A percentile compares a stretch with the other conserved stretches of the same genome.
Evolutionary conservation across 30 jellyfish, hydroid and myxozoan genomes (phyloP).

Genomic region (Hydra vulgaris): DNA sequence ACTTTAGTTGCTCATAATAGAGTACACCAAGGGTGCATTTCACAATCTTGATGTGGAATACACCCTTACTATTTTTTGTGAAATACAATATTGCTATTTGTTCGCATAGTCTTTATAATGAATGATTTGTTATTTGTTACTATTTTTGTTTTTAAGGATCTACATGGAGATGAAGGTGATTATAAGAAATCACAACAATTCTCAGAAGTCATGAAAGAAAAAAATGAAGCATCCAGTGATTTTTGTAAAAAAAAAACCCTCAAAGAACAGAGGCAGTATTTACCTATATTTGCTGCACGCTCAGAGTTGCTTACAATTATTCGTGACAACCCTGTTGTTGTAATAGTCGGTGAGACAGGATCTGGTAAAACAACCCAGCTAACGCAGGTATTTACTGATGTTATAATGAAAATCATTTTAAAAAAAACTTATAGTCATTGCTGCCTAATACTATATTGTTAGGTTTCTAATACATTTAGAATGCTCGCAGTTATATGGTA

Average conservation of each 20-base stretch:
- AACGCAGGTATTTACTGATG: slow-evolving; percentile 61
- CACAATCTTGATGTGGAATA: too few species aligned
- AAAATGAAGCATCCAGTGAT: slow-evolving; percentile 75
- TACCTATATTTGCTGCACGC: slow-evolving; percentile 91
- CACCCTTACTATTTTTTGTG: too few species aligned
- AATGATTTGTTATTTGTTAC: too few species aligned
- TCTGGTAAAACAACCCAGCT: slow-evolving; percentile 96
- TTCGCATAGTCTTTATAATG: too few species aligned
- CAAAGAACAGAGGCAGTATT: slow-evolving; percentile 74
- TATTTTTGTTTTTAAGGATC: slow-evolving; percentile 24
- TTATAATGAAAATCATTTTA: not conserved
- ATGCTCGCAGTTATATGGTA: too few species aligned
- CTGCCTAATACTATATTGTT: not conserved
- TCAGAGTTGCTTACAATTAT: slow-evolving; percentile 71
- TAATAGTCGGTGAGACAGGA: slow-evolving; percentile 98
- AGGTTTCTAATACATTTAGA: too few species aligned
- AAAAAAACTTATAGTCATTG: too few species aligned
- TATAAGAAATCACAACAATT: slow-evolving; percentile 64
- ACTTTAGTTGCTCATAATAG: too few species aligned
- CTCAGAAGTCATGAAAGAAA: slow-evolving; percentile 60
- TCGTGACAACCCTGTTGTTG: slow-evolving; percentile 73
- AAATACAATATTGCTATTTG: too few species aligned
- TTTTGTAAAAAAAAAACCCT: slow-evolving; percentile 60
- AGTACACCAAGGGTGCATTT: too few species aligned
- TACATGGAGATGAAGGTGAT: slow-evolving; percentile 44